Evolutionary conservation across 2,797 vertebrate genomes (phyloP).

Genomic region (Percopsis omiscomaycus): DNA sequence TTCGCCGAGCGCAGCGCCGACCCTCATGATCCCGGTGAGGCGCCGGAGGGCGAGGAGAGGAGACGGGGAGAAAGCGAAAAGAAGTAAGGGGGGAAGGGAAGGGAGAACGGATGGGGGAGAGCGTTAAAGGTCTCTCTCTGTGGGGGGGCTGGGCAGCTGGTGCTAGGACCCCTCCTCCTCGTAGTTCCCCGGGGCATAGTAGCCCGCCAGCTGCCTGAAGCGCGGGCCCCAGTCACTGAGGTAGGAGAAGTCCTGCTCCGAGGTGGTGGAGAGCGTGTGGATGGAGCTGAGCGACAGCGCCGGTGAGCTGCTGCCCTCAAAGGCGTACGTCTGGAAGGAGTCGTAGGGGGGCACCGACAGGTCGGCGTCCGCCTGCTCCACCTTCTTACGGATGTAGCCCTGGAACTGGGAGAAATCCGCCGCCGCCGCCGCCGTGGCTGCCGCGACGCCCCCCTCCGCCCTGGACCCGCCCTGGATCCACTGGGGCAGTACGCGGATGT

Average conservation of each 20-base stretch:
- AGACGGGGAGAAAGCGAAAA: slow-evolving; percentile 15
- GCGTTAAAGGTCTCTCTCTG: slow-evolving; percentile 37
- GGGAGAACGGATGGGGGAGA: slow-evolving; percentile 19
- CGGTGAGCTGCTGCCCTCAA: slow-evolving; percentile 90
- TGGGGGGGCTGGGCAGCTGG: slow-evolving; percentile 17
- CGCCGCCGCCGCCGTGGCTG: slow-evolving; percentile 72
- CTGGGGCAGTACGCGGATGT: slow-evolving; percentile 86
- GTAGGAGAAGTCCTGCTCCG: slow-evolving; percentile 97
- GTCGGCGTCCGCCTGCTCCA: slow-evolving; percentile 93
- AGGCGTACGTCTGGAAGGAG: slow-evolving; percentile 98
- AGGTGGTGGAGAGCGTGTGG: slow-evolving; percentile 89
- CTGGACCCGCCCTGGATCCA: slow-evolving; percentile 76
- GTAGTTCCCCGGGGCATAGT: slow-evolving; percentile 84
- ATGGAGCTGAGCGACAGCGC: slow-evolving; percentile 95
- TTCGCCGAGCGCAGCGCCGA: slow-evolving; percentile 52
- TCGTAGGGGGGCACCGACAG: slow-evolving; percentile 95
- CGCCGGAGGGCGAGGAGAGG: slow-evolving; percentile 41
- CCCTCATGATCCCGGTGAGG: slow-evolving; percentile 39
- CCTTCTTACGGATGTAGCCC: slow-evolving; percentile 96
- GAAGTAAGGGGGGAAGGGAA: slow-evolving; percentile 17
- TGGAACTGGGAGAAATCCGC: slow-evolving; percentile 93
- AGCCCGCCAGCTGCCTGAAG: slow-evolving; percentile 92
- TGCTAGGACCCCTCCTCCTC: slow-evolving; percentile 92
- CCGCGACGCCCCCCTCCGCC: slow-evolving; percentile 68
- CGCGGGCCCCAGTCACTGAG: slow-evolving; percentile 94